Evolutionary conservation across 2,797 vertebrate species (phyloP), one percentile per base, ranked within the genome.

Genomic region (Pelodytes ibericus): DNA sequence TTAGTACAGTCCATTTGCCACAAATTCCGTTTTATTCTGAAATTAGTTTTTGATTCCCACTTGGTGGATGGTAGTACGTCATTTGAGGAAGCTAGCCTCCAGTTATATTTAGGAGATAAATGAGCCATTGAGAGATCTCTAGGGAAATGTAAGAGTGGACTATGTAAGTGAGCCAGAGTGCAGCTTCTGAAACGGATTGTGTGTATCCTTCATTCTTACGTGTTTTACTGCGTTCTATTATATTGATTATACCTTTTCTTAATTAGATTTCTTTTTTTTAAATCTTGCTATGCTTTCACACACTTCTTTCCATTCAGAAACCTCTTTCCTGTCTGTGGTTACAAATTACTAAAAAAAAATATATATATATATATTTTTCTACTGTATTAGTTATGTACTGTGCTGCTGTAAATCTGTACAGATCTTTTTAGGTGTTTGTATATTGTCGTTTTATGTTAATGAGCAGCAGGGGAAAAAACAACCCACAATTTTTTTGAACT

Each of bases 1-100:
- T 8, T 51, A 74, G 53, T 78, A 78, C 71, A 77, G 66, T 83
- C 72, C 68, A 84, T 83, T 85, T 81, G 80, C 66, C 39, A 76
- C 79, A 82, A 81, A 82, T 86, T 87, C 83, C 82, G 83, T 87
- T 83, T 72, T 80, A 77, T 58, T 68, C 80, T 80, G 44, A 88
- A 87, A 88, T 90, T 84, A 85, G 80, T 84, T 87, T 80, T 82
- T 81, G 82, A 82, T 88, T 89, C 84, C 84, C 81, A 80, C 9
- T 84, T 82, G 81, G 81, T 86, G 81, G 82, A 85, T 72, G 89
- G 81, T 24, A 84, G 73, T 80, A 79, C 81, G 82, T 84, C 75
- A 81, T 67, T 76, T 83, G 85, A 82, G 83, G 86, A 88, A 88
- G 83, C 84, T 84, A 84, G 77, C 81, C 82, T 84, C 80, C 60